phyloP scores from a whole-genome alignment of 1,140 invertebrate species.

The Diabrotica undecimpunctata region DNA sequence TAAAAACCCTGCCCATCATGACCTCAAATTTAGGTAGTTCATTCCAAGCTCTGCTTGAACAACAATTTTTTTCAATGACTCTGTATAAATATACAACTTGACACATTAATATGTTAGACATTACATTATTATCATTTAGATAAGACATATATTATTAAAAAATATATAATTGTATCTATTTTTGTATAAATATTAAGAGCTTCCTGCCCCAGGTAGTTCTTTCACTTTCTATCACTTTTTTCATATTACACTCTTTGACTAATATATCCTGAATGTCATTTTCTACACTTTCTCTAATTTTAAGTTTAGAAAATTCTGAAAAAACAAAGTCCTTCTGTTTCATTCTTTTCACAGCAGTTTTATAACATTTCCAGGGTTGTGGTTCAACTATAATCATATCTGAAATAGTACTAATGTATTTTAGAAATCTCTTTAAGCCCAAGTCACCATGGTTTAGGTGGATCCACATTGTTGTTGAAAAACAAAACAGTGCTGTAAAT shows the following conservation, averaged over 20 bases:
- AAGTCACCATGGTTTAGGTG: constrained; percentile 77
- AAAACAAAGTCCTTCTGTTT: constrained; percentile 60
- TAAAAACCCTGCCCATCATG: too few species aligned
- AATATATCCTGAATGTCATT: constrained; percentile 59
- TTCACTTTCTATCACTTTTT: constrained; percentile 55
- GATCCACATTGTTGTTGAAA: constrained; percentile 86
- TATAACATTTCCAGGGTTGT: constrained; percentile 79
- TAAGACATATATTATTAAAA: too few species aligned
- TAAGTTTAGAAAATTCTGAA: constrained; percentile 54
- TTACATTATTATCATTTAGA: too few species aligned
- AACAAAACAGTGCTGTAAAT: constrained; percentile 73
- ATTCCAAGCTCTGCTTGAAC: too few species aligned
- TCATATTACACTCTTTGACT: constrained; percentile 48
- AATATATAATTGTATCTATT: neutral
- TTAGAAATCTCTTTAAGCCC: constrained; percentile 60
- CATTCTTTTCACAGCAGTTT: constrained; percentile 65
- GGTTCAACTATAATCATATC: constrained; percentile 70
- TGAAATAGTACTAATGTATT: constrained; percentile 52
- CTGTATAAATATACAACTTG: too few species aligned
- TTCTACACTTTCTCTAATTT: constrained; percentile 59
- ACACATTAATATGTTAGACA: too few species aligned
- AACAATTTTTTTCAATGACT: too few species aligned
- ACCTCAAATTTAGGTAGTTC: too few species aligned
- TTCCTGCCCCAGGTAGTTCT: constrained; percentile 66
- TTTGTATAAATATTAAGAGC: constrained; percentile 53